phyloP scores from a whole-genome alignment of 2,888 invertebrate species.

The Pemphredon lugubris region DNA sequence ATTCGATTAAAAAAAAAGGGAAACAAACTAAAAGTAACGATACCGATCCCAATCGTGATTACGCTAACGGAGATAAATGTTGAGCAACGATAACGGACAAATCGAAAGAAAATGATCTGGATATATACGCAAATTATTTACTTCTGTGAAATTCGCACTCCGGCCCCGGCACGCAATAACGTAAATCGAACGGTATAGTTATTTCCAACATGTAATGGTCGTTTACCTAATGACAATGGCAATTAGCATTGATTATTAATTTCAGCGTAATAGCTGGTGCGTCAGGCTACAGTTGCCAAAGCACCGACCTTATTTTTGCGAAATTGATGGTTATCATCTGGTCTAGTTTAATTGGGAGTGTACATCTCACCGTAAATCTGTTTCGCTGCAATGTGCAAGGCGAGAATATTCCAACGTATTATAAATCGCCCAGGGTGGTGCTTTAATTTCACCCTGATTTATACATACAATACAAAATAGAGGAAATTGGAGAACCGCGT shows the following conservation, averaged over 20 bases:
- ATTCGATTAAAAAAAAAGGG: too few species aligned
- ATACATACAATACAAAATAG: too few species aligned
- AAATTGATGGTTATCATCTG: slow-evolving; percentile 41
- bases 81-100: neutral
- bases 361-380: slow-evolving; percentile 26
- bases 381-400: slow-evolving; percentile 3
- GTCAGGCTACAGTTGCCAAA: slow-evolving; percentile 31
- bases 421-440: too few species aligned
- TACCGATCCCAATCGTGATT: too few species aligned
- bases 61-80: slow-evolving; percentile 6
- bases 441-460: too few species aligned
- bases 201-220: slow-evolving; percentile 38
- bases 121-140: slow-evolving; percentile 9
- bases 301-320: slow-evolving; percentile 45
- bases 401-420: too few species aligned
- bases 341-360: slow-evolving; percentile 16
- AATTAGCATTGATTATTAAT: slow-evolving; percentile 59
- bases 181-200: slow-evolving; percentile 31
- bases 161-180: slow-evolving; percentile 5
- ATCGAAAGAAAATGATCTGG: too few species aligned
- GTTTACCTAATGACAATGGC: slow-evolving; percentile 55
- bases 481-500: too few species aligned
- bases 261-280: slow-evolving; percentile 45
- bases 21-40: too few species aligned
- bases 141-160: slow-evolving; percentile 1